phyloP scores from a whole-genome alignment of 2,888 invertebrate species.

The Heliconius hortense region DNA sequence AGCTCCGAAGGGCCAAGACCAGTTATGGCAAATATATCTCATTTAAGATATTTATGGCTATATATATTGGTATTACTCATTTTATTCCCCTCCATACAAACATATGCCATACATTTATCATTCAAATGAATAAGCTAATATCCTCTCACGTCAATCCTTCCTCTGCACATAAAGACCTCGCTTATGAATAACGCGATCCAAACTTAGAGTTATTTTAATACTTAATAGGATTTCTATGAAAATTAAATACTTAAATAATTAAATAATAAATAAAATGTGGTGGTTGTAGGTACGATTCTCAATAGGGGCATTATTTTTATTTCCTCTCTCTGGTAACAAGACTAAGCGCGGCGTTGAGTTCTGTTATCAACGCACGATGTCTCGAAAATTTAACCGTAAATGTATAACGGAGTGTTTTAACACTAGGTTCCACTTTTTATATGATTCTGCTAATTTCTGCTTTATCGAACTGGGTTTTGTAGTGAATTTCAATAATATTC shows the following conservation, averaged over 20 bases:
- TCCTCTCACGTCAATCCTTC: conserved; percentile 18
- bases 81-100: background rate
- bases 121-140: conserved; percentile 9
- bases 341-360: background rate
- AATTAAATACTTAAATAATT: background rate
- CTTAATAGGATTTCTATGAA: conserved; percentile 5
- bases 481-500: no score
- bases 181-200: conserved; percentile 13
- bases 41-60: background rate
- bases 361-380: no score
- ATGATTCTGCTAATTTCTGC: no score
- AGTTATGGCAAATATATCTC: background rate
- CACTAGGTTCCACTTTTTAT: no score
- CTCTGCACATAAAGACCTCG: background rate
- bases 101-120: conserved; percentile 15
- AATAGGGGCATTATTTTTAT: background rate
- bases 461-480: no score
- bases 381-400: no score
- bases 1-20: background rate
- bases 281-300: no score
- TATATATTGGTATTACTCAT: background rate
- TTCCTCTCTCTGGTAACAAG: background rate
- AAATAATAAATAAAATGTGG: no score
- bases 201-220: background rate
- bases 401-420: no score